Evolutionary conservation across 2,113 vertebrate genomes (phyloP), one percentile per base, ranked within the genome.

Genomic region (Phyllopteryx taeniolatus): DNA sequence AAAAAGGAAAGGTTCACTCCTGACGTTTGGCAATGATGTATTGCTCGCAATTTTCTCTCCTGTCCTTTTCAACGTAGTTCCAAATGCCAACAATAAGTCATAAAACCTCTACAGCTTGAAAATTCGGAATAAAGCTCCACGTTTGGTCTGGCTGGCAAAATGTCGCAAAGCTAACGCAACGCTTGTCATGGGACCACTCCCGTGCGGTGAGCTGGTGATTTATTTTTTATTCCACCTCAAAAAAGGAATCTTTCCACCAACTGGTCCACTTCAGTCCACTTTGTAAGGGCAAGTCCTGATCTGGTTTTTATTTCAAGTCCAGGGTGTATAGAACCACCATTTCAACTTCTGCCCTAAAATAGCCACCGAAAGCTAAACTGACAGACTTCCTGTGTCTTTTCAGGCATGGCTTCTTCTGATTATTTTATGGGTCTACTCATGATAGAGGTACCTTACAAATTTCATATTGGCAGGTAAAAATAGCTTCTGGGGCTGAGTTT

Each of bases 11-110:
- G 43, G 63, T 44, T 65, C 42, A 65, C 12, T 44, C 22, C 22
- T 46, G 63, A 66, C 63, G 63, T 64, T 17, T 22, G 63, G 63
- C 42, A 47, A 66, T 61, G 63, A 66, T 46, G 63, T 27, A 66
- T 47, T 44, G 44, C 63, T 46, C n/a, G n/a, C 63, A 47, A 66
- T 66, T 46, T 66, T 66, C 63, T 22, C 43, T 8, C 42, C n/a
- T 66, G 63, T 66, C 42, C 63, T 66, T 66, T 61, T 66, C 63
- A 15, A 46, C 43, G n/a, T 66, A 47, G 63, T 66, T 66, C n/a
- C 19, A 44, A 62, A 62, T 62, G 60, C 31, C 60, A 62, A 62
- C 60, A 39, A 62, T 62, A 62, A 62, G 60, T 62, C 60, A 62
- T 62, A 35, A 62, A 62, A 62, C 8, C n/a, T 56, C 53, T 60